Base-by-base conservation (phyloP, 2,888 invertebrate species). In the Zootermopsis nevadensis region DNA sequence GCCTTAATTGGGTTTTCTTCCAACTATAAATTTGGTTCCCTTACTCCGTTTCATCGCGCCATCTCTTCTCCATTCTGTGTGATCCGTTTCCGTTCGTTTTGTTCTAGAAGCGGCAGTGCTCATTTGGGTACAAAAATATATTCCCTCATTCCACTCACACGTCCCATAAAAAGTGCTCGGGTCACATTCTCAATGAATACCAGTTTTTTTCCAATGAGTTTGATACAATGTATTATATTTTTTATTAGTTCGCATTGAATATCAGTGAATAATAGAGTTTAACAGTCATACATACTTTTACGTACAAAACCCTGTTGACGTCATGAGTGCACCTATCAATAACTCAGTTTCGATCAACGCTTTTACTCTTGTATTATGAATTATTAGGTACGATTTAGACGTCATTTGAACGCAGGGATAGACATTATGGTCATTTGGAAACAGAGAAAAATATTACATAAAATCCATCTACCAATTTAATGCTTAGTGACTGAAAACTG, bases 1-100 rank as follows among this genome's bases (percentile, higher is more conserved):
- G 60, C 79, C 79, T 79, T 79, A 79, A 79, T 60, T 79, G 33
- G 60, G 79, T 79, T 79, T 79, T 79, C 79, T 66, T 60, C 79
- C 60, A 60, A 35, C 55, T 60, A 79, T 60, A 79, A 35, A 79
- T 79, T 53, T 10, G 30, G 3, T 48, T 53, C 35, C 27, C 66
- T 35, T 30, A 7, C 60, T 12, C n/a, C 33, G 31, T 12, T 74
- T 67, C 27, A n/a, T 30, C 72, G 6, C 33, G 12, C 35, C 72
- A 15, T 7, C 74, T 74, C 42, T 74, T 30, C 42, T 74, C 4
- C n/a, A 74, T 74, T 74, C 35, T 74, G 22, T 27, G 35, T 33
- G 60, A 35, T 60, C 79, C 79, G 79, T 79, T 60, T 79, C 66
- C 79, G 79, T 24, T 19, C 79, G 33, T 55, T 77, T 55, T 79